phyloP scores from a whole-genome alignment of 35 echinoderm and acorn worm species.

The Eucidaris tribuloides region DNA sequence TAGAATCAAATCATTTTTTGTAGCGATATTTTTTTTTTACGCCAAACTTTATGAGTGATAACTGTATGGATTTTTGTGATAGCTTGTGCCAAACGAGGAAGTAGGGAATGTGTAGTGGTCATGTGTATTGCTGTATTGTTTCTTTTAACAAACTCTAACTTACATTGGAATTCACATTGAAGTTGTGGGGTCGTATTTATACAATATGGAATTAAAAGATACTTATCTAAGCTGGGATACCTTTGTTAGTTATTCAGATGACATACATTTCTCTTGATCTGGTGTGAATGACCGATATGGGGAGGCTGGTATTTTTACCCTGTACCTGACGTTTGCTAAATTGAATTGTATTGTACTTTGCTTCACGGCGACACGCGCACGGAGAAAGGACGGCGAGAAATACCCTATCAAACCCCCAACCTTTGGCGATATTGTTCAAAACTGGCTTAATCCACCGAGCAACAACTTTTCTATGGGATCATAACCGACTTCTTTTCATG shows the following conservation, averaged over 20 bases:
- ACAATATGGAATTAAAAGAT: neutral
- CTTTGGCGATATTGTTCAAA: constrained; percentile 5
- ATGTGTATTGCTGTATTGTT: no score
- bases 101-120: no score
- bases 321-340: neutral
- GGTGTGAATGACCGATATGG: neutral
- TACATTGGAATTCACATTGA: no score
- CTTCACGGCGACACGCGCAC: constrained; percentile 3
- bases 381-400: constrained; percentile 30
- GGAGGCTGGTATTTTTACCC: neutral
- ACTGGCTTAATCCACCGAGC: constrained; percentile 14
- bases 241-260: neutral
- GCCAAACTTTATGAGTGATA: no score
- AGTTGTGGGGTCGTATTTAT: neutral
- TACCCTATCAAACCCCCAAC: neutral
- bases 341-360: neutral
- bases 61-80: no score
- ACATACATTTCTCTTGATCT: neutral
- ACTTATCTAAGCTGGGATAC: neutral
- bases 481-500: constrained; percentile 17
- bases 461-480: constrained; percentile 3
- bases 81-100: no score
- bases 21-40: no score
- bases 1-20: no score
- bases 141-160: no score